phyloP scores from a whole-genome alignment of 1,140 invertebrate species.

The Neotoxoptera formosana region DNA sequence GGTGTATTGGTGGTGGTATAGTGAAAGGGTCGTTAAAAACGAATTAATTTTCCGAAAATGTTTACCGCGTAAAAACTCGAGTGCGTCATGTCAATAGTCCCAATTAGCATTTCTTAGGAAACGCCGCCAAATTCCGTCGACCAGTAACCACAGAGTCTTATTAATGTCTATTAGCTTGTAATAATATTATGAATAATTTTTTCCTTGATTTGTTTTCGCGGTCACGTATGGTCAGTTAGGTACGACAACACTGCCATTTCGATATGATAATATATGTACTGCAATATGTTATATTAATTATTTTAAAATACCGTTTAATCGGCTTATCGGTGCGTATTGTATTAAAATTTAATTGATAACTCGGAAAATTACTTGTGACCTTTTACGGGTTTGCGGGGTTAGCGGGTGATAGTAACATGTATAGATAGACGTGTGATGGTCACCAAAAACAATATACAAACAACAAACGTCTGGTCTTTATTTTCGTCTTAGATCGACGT shows the following conservation, averaged over 20 bases:
- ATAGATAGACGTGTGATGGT: neutral
- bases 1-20: no score
- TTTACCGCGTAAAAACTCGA: neutral
- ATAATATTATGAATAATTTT: neutral
- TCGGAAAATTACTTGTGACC: neutral
- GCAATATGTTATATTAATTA: neutral
- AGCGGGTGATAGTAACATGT: neutral
- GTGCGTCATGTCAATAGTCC: neutral
- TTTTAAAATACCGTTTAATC: neutral
- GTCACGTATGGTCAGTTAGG: neutral
- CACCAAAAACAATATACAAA: neutral
- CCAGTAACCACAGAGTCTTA: no score
- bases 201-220: neutral
- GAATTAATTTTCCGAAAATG: neutral
- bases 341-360: neutral
- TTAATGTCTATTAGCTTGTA: neutral
- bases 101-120: neutral
- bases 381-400: neutral
- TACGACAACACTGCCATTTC: neutral
- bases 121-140: neutral
- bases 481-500: neutral
- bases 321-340: neutral
- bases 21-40: neutral
- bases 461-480: neutral
- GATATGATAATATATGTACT: neutral